phyloP scores from a whole-genome alignment of 2,113 vertebrate species.

The Chloebia gouldiae region DNA sequence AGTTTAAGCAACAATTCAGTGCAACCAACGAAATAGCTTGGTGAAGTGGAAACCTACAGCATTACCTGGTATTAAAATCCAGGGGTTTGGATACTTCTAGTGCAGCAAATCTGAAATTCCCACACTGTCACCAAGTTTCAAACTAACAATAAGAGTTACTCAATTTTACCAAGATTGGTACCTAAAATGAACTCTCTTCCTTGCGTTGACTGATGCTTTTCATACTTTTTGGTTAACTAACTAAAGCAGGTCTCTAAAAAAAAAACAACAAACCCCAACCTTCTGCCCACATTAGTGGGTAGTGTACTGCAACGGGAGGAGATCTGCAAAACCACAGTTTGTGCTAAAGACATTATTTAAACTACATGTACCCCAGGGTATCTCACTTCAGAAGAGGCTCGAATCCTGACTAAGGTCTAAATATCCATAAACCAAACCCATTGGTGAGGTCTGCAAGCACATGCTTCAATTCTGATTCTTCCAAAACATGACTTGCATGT shows the following conservation, averaged over 20 bases:
- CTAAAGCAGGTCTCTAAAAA: not conserved
- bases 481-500: not conserved
- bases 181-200: not conserved
- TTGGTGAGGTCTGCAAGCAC: not conserved
- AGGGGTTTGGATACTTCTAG: not conserved
- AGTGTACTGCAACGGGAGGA: not conserved
- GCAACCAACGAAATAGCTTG: not conserved
- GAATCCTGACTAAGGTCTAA: not conserved
- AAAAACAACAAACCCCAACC: not conserved
- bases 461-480: not conserved
- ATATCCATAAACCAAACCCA: not conserved
- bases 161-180: not conserved
- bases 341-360: not conserved
- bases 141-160: not conserved
- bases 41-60: not conserved
- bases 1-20: not conserved
- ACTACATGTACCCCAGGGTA: rapidly evolving
- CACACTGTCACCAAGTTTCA: not conserved
- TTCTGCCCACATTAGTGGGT: not conserved
- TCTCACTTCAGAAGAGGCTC: not conserved
- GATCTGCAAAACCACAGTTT: not conserved
- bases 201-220: not conserved
- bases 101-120: not conserved
- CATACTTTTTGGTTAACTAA: not conserved
- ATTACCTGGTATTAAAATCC: not conserved